Evolutionary conservation across 2,888 invertebrate genomes (phyloP).

Genomic region (Lordiphosa andalusiaca): DNA sequence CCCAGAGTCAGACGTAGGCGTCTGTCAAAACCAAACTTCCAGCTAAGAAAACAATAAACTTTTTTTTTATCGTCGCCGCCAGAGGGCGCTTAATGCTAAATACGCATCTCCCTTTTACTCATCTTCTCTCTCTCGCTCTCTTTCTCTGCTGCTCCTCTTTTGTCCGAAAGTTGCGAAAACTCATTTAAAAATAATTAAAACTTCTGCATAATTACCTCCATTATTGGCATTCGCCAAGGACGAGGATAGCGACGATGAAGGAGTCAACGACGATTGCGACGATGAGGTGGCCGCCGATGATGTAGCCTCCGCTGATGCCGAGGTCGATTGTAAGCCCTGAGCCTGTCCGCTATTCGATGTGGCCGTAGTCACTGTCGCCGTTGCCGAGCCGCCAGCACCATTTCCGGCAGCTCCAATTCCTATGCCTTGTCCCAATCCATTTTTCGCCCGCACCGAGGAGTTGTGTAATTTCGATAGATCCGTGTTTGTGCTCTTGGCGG

Average conservation of each 20-base stretch:
- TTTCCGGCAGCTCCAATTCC: constrained; percentile 84
- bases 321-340: constrained; percentile 81
- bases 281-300: constrained; percentile 86
- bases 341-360: constrained; percentile 79
- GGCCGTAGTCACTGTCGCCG: constrained; percentile 77
- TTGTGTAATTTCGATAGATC: constrained; percentile 86
- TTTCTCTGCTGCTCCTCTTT: background rate
- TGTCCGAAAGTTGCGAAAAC: constrained; percentile 69
- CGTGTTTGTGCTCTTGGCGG: constrained; percentile 86
- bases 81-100: constrained; percentile 46
- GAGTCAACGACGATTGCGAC: constrained; percentile 81
- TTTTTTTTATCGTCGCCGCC: constrained; percentile 30
- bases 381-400: constrained; percentile 41
- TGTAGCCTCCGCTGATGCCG: constrained; percentile 79
- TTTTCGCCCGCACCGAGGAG: constrained; percentile 84
- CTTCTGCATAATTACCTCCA: constrained; percentile 80
- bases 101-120: constrained; percentile 11
- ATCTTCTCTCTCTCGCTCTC: background rate
- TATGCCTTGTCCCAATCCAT: constrained; percentile 81
- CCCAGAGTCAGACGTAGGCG: constrained; percentile 22
- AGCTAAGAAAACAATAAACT: constrained; percentile 42
- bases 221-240: constrained; percentile 78
- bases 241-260: constrained; percentile 79
- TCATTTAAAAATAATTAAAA: constrained; percentile 80
- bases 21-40: constrained; percentile 63